Base-by-base conservation (phyloP, 2,888 invertebrate species). In the Frankliniella intonsa region DNA sequence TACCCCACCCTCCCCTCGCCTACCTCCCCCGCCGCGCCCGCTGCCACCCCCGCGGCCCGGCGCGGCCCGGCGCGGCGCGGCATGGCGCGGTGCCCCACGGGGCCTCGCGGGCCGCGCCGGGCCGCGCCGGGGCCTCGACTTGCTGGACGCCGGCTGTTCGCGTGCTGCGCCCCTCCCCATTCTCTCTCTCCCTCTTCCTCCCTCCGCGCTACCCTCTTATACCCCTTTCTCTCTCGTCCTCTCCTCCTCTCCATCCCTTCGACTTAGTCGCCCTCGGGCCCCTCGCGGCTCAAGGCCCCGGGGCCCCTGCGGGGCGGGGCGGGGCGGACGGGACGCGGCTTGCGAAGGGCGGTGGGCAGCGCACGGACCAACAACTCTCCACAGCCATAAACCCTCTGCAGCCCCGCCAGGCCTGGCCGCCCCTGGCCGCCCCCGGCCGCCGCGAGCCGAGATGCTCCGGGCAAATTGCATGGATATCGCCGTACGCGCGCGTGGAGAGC, bases 131-230 rank as follows among this genome's bases (percentile, higher is more conserved):
- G 25, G 22, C 69, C 25, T 8, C 69, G 38, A 38, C 38, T 38
- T 3, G 87, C 86, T 86, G 86, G 87, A 83, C 82, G 82, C 81
- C 85, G 84, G 85, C 85, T 85, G 85, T 85, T 85, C 87, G 86
- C 86, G 86, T 86, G 87, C 86, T 87, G 86, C 86, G 86, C 86
- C 84, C 85, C 86, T 87, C 87, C 87, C 87, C 87, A 86, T 86
- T 86, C 85, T 85, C 84, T 85, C 85, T 84, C 82, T 83, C 62
- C 83, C 84, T 84, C 82, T 81, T 80, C 55, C 76, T 83, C 83
- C 79, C 55, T 84, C 81, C 83, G 81, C 82, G 84, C 84, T 84
- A 83, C 85, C 84, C 83, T 83, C 80, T 82, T 82, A 83, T 84
- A 83, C 85, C 84, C 86, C 86, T 86, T 85, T 85, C 87, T 87